phyloP scores from a whole-genome alignment of 1,140 invertebrate species.

The Thaumetopoea pityocampa region DNA sequence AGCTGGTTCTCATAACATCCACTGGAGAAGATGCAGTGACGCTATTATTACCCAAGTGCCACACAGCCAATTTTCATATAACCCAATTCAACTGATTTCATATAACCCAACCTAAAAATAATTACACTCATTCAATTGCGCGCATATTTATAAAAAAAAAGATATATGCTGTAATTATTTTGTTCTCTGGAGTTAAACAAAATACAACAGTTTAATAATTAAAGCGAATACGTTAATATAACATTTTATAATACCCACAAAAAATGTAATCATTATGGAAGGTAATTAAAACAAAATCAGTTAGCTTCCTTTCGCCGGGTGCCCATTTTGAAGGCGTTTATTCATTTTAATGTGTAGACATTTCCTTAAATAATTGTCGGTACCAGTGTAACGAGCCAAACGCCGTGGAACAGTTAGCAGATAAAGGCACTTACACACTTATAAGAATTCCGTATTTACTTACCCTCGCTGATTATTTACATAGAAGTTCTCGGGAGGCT shows the following conservation, averaged over 20 bases:
- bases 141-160: too few species aligned
- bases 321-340: conserved; percentile 10
- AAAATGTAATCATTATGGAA: too few species aligned
- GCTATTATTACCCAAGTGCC: too few species aligned
- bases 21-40: too few species aligned
- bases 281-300: conserved; percentile 14
- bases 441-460: conserved; percentile 65
- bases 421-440: conserved; percentile 42
- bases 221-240: conserved; percentile 4
- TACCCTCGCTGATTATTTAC: conserved; percentile 58
- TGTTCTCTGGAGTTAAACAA: too few species aligned
- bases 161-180: too few species aligned
- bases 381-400: conserved; percentile 19
- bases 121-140: too few species aligned
- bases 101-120: too few species aligned
- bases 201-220: conserved; percentile 12
- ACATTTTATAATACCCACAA: not conserved
- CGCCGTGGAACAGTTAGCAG: conserved; percentile 39
- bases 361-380: conserved; percentile 23
- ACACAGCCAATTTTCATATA: too few species aligned
- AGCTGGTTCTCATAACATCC: too few species aligned
- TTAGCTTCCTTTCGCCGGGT: conserved; percentile 14
- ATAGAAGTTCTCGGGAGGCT: conserved; percentile 62
- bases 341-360: conserved; percentile 4
- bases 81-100: too few species aligned